Evolutionary conservation across 2,113 vertebrate species (phyloP).

Genomic region (Zingel zingel): DNA sequence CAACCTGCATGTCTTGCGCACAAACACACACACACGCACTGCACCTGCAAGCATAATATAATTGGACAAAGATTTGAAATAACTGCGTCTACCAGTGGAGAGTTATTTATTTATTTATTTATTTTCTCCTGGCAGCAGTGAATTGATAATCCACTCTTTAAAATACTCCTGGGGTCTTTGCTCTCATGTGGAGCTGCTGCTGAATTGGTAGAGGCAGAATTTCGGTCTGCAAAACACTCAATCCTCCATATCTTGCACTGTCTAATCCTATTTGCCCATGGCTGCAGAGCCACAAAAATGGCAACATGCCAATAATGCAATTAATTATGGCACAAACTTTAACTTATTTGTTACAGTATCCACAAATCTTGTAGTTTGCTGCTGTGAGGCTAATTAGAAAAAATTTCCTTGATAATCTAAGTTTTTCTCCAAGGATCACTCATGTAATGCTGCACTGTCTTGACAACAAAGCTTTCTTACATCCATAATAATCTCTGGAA

Average conservation of each 20-base stretch:
- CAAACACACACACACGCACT: not conserved
- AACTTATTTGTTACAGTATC: conserved; percentile 23
- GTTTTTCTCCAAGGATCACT: not conserved
- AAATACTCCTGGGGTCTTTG: conserved; percentile 64
- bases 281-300: conserved; percentile 45
- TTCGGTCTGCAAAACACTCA: conserved; percentile 36
- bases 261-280: conserved; percentile 58
- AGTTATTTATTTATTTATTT: conserved; percentile 15
- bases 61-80: conserved; percentile 79
- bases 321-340: conserved; percentile 51
- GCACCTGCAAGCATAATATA: conserved; percentile 59
- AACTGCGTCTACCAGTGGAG: conserved; percentile 59
- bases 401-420: conserved; percentile 28
- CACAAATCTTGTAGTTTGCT: conserved; percentile 26
- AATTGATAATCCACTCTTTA: conserved; percentile 74
- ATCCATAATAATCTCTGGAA: conserved; percentile 18
- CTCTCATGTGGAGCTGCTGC: conserved; percentile 53
- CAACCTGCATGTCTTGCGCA: conserved; percentile 34
- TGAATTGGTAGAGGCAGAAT: conserved; percentile 46
- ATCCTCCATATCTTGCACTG: conserved; percentile 40
- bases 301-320: conserved; percentile 52
- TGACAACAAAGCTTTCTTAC: conserved; percentile 23
- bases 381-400: conserved; percentile 14
- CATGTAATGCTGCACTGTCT: conserved; percentile 20
- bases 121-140: conserved; percentile 64